Conservation (phyloP, 2,113 vertebrate species). For the Empidonax traillii region DNA sequence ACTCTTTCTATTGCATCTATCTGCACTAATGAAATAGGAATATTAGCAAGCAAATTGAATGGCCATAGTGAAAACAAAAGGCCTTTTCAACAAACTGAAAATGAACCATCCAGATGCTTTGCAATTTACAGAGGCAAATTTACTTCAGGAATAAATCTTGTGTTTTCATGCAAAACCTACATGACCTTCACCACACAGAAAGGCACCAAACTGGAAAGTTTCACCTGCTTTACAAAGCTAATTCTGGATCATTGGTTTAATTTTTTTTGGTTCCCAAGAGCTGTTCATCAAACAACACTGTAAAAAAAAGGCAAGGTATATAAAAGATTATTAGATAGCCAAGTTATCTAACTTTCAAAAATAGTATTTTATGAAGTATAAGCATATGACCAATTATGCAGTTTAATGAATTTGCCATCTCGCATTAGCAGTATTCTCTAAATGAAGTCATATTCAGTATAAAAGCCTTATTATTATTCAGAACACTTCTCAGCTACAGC, state of each 20-base stretch:
- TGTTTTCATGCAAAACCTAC: background rate
- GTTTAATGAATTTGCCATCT: conserved; percentile 67
- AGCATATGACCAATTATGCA: conserved; percentile 45
- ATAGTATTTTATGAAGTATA: conserved; percentile 12
- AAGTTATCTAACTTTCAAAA: background rate
- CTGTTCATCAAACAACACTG: background rate
- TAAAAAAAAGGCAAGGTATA: conserved; percentile 15
- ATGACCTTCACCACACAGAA: background rate
- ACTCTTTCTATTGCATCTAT: background rate
- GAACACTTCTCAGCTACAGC: conserved; percentile 34
- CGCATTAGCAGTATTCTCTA: conserved; percentile 59
- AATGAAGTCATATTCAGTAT: conserved; percentile 57
- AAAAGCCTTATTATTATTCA: conserved; percentile 72
- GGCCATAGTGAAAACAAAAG: background rate
- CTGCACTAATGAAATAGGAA: background rate
- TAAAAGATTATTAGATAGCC: conserved; percentile 23
- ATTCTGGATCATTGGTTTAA: background rate
- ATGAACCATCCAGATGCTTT: background rate
- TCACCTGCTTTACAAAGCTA: background rate
- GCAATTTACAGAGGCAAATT: background rate
- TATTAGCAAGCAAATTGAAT: background rate
- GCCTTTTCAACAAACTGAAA: background rate
- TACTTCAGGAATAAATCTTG: background rate
- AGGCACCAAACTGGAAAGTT: background rate
- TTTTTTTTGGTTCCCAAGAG: conserved; percentile 20